phyloP scores from a whole-genome alignment of 2,113 vertebrate species.

The Pogona vitticeps region DNA sequence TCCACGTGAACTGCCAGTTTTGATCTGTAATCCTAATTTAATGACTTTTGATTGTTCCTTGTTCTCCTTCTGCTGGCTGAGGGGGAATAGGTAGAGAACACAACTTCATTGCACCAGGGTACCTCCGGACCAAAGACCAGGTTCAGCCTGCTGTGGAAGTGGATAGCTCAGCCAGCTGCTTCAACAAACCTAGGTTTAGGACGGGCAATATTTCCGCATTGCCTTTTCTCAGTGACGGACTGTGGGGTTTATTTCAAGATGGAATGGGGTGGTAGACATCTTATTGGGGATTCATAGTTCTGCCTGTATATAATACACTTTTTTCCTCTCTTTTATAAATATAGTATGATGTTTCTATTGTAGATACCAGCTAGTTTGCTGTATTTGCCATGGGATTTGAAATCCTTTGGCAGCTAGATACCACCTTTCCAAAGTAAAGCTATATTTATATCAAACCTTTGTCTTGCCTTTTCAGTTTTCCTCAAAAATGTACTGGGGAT shows the following conservation, averaged over 20 bases:
- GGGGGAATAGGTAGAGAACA: neutral
- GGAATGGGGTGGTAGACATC: slow-evolving; percentile 1
- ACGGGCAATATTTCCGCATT: neutral
- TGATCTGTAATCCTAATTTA: neutral
- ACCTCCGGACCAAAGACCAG: neutral
- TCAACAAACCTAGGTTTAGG: neutral
- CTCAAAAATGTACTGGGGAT: neutral
- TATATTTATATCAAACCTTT: slow-evolving; percentile 36
- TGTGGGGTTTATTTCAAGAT: slow-evolving; percentile 2
- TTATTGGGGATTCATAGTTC: neutral
- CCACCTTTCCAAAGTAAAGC: slow-evolving; percentile 39
- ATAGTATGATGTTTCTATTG: slow-evolving; percentile 26
- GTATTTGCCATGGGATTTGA: slow-evolving; percentile 1
- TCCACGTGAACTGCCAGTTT: neutral
- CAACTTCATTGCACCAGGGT: neutral
- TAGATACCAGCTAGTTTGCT: slow-evolving; percentile 32
- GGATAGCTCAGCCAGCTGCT: neutral
- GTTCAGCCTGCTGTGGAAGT: neutral
- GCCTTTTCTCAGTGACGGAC: neutral
- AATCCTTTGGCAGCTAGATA: neutral
- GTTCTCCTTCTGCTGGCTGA: neutral
- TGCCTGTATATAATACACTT: neutral
- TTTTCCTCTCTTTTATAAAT: slow-evolving; percentile 14
- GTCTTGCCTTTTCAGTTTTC: neutral
- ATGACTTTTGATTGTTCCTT: neutral